Evolutionary conservation across 2,113 vertebrate genomes (phyloP).

Genomic region (Atherinomorus stipes): DNA sequence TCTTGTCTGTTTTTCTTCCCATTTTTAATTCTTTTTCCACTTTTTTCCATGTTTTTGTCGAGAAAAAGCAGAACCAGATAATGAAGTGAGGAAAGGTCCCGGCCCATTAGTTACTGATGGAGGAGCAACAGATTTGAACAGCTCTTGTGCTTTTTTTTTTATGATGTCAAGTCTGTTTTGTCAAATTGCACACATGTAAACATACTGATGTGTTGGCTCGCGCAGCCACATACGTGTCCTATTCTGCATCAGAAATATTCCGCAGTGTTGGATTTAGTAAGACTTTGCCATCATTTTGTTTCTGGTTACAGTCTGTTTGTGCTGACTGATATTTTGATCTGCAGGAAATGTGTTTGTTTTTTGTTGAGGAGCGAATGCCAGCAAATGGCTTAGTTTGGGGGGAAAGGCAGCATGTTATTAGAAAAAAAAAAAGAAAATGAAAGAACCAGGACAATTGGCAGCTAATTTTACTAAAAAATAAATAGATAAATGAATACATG

Average conservation of each 20-base stretch:
- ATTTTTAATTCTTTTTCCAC: constrained; percentile 6
- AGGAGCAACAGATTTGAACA: constrained; percentile 51
- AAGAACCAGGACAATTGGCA: neutral
- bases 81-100: constrained; percentile 63
- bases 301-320: constrained; percentile 1
- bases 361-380: neutral
- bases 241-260: neutral
- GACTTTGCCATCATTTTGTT: neutral
- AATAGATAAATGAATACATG: neutral
- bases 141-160: constrained; percentile 24
- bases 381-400: constrained; percentile 16
- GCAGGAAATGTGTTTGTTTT: neutral
- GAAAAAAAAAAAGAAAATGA: neutral
- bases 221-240: neutral
- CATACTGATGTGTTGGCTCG: constrained; percentile 17
- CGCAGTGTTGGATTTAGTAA: neutral
- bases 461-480: too few species aligned
- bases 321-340: neutral
- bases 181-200: constrained; percentile 41
- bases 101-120: constrained; percentile 68
- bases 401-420: constrained; percentile 7
- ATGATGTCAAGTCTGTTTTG: constrained; percentile 17
- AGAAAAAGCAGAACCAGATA: constrained; percentile 71
- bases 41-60: constrained; percentile 30
- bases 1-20: neutral